Evolutionary conservation across 2,113 vertebrate species (phyloP), one percentile per base, ranked within the genome.

Genomic region (Limanda limanda): DNA sequence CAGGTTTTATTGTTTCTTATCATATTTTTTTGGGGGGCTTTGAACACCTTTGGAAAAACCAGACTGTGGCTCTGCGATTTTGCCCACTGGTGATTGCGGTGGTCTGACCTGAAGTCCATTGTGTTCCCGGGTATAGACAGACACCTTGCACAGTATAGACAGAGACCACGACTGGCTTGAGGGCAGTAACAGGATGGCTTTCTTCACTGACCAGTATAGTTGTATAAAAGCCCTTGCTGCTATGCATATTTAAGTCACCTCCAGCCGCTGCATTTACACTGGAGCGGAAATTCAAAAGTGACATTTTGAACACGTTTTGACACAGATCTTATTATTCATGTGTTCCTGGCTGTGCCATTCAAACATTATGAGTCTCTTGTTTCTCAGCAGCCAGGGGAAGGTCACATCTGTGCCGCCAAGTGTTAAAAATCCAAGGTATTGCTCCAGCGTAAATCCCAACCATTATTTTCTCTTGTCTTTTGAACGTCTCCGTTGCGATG

Each of bases 111-210:
- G 31, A 31, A 31, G 31, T 31, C 31, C 31, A 31, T 59, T 59
- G 8, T 48, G 21, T 15, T 51, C 69, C 73, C 64, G 81, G 75
- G 74, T 66, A 56, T 76, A 82, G 76, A 91, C 78, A 35, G 74
- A 90, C 76, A 76, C 78, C 66, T 65, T 84, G 70, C 88, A 86
- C 84, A 79, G 86, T 59, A 81, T 51, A 86, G 82, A 90, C 85
- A 72, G 85, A 81, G 79, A 87, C 79, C 85, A 86, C 68, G 25
- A 83, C 76, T 79, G 88, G 84, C 90, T 88, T 60, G 81, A 89
- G 89, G 89, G 87, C 90, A 89, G 87, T 89, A 92, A 92, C 84
- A 92, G 82, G 73, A 94, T 94, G 94, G 94, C 94, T 95, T 94
- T 92, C 91, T 91, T 82, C 82, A 78, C 52, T 87, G 76, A 88